Base-by-base conservation (phyloP, 2,797 vertebrate genomes). In the Rhincodon typus region DNA sequence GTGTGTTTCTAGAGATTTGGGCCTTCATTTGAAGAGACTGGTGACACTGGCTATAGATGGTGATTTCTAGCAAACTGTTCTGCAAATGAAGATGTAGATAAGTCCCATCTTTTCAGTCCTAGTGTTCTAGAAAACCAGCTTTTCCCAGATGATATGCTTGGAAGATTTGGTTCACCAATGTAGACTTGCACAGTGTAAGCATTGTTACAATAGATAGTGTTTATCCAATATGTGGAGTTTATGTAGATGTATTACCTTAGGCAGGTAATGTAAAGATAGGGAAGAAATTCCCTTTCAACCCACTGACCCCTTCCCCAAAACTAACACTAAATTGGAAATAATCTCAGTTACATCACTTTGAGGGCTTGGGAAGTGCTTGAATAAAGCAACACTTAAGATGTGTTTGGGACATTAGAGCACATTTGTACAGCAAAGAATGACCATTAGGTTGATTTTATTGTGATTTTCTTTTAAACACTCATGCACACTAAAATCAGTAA, bases 141-240 rank as follows among this genome's bases (percentile, higher is more conserved):
- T 95, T 95, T 77, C 94, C 94, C 70, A 74, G 94, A 77, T 53
- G 53, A 95, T 34, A 23, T 74, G 70, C 94, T 77, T 53, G 94
- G 94, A 95, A 95, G 53, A 77, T 95, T 34, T 95, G 94, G 70
- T 77, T 95, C 94, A n/a, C 42, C 46, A 95, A 95, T 95, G 70
- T 95, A 95, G 94, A 95, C 94, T 95, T 95, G 69, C 69, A 95
- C 94, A 95, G 94, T 95, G 94, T 95, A 95, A 95, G 94, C 94
- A 94, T 94, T 94, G 94, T 94, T 94, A 94, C 94, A 95, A 72
- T 95, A 95, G 94, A 53, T 95, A 95, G 94, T 95, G 94, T 95
- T 74, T 95, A 95, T 95, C 94, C 94, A 77, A 77, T 95, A 74
- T 53, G 94, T 95, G 70, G 94, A 95, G 94, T 95, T 95, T 95